Base-by-base conservation (phyloP, 2,888 invertebrate genomes). In the Liposcelis brunnea region DNA sequence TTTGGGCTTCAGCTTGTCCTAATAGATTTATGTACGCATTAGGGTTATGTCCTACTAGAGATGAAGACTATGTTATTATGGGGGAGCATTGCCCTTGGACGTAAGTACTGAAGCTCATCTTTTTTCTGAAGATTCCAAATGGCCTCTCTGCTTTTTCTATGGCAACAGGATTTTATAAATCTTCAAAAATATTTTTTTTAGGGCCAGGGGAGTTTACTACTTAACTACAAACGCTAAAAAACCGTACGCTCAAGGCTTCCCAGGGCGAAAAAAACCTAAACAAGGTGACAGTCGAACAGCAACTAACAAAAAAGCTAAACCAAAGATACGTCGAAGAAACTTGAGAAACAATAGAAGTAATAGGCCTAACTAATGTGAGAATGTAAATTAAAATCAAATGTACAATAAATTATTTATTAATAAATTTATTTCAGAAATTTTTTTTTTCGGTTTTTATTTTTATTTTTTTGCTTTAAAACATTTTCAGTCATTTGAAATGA, bases 1-100 rank as follows among this genome's bases (percentile, higher is more conserved):
- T 87, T 61, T 87, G 82, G 76, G 82, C 86, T 2, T 82, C 84
- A 2, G 85, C 85, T 1, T 87, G 87, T 58, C 73, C 80, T 19
- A 84, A 77, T 56, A 66, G 86, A 15, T 74, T 87, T 51, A 80
- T 82, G n/a, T 87, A 83, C 56, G 72, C 85, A 56, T 71, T 86
- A 52, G 84, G 85, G 11, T 83, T 82, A 77, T 87, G 87, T 59
- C 77, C 75, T 54, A 83, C 86, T 0, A 72, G 75, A 54, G 78
- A 79, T 52, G 72, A 78, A 1, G 81, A 86, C 38, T 83, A 83
- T 59, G 80, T 85, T 36, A 66, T 81, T 2, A 87, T 87, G 86
- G 87, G 87, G 21, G 87, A 87, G 64, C 81, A 86, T 60, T 72
- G 82, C 7, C 72, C 77, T 21, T 74, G 68, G 52, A 75, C 78